Evolutionary conservation across 2,797 vertebrate species (phyloP).

Genomic region (Garrulus glandarius): DNA sequence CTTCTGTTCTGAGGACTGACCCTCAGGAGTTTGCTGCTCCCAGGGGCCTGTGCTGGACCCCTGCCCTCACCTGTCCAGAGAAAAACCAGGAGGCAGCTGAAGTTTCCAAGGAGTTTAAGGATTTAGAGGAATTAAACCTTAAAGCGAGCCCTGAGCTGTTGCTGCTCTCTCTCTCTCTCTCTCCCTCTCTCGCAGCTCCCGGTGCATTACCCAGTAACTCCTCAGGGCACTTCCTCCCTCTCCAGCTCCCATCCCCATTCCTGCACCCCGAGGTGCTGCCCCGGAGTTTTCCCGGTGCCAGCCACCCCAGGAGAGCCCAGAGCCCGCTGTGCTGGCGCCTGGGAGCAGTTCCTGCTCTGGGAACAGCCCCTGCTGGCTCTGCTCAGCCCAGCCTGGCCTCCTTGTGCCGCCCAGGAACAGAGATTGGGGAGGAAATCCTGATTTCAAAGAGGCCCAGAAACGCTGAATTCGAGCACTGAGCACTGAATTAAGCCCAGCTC

Average conservation of each 20-base stretch:
- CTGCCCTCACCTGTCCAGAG: too few species aligned
- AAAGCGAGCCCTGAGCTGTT: neutral
- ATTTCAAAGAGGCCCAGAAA: neutral
- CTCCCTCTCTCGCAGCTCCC: too few species aligned
- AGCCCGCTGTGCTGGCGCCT: accelerated
- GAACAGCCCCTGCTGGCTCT: too few species aligned
- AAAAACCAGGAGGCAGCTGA: neutral
- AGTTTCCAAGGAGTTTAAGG: neutral
- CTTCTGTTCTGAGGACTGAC: neutral
- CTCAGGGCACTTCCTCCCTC: neutral
- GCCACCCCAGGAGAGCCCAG: neutral
- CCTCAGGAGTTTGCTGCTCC: neutral
- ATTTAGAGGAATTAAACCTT: neutral
- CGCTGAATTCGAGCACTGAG: neutral
- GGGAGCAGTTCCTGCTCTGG: neutral
- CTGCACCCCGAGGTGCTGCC: neutral
- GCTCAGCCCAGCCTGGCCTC: accelerated
- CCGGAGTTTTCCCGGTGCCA: neutral
- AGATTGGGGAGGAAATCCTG: neutral
- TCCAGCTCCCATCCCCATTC: neutral
- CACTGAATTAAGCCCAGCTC: neutral
- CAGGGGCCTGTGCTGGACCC: neutral
- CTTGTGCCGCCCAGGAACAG: neutral
- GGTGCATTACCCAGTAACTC: neutral
- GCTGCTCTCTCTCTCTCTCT: too few species aligned